Base-by-base conservation (phyloP, 1,140 invertebrate genomes). In the Danaus plexippus region DNA sequence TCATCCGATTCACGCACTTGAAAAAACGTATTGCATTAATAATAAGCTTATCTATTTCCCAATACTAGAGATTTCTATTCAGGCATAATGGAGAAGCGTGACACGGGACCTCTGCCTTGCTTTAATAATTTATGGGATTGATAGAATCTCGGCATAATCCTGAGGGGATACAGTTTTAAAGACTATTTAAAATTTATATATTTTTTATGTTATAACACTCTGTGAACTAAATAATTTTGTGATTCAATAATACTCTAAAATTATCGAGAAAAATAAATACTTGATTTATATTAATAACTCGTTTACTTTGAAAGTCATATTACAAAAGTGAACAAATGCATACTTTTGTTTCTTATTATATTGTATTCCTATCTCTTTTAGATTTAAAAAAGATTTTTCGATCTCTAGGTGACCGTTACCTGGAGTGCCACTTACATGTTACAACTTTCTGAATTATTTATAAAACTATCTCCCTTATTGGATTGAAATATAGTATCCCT, bases 361-460 rank as follows among this genome's bases (percentile, higher is more conserved):
- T 32, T 32, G 4, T 32, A 32, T 32, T 32, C 5, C 22, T 32
- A 32, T 32, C 22, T 32, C 22, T 32, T 32, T 32, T 32, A 2
- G 22, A 32, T 32, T 32, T 32, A 32, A 32, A 32, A 32, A 32
- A 73, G 73, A 78, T 73, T 75, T 75, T 64, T 54, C 61, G 57
- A 59, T 68, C 77, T 76, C 77, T 11, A 57, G 69, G 66, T 73
- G 77, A 61, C 69, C 78, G 72, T 81, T 82, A 80, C 71, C 60
- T 67, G 75, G 70, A 85, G 71, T 81, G 70, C 76, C 79, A 80
- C 80, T 84, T 84, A 84, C 77, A 75, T 69, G 76, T 79, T 84
- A 82, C 79, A 82, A 74, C 77, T 78, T 77, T 72, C 69, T 86
- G 79, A 82, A 86, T 86, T 77, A 83, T 86, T 82, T 84, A 86